Evolutionary conservation across 1,140 invertebrate genomes (phyloP).

Genomic region (Drosophila dunni): DNA sequence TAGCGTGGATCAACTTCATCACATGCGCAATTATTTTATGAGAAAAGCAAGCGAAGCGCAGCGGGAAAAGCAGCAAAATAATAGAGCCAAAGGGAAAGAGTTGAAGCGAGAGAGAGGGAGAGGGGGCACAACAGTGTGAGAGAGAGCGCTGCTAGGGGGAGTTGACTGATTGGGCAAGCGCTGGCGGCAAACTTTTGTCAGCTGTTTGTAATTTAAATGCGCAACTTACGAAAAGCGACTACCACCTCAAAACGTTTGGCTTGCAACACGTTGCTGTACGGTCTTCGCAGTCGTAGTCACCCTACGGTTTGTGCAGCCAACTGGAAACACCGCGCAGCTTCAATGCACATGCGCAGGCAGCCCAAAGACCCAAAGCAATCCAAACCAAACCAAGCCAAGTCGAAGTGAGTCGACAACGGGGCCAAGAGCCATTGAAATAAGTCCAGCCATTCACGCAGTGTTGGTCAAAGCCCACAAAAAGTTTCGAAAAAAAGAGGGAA

Average conservation of each 20-base stretch:
- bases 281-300: slow-evolving; percentile 9
- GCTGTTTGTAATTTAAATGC: slow-evolving; percentile 81
- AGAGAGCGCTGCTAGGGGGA: slow-evolving; percentile 1
- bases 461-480: slow-evolving; percentile 9
- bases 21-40: slow-evolving; percentile 82
- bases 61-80: slow-evolving; percentile 40
- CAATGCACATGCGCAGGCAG: slow-evolving; percentile 68
- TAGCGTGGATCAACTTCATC: slow-evolving; percentile 63
- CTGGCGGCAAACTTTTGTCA: slow-evolving; percentile 74
- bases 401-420: slow-evolving; percentile 33
- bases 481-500: background rate
- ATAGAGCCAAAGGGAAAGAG: slow-evolving; percentile 28
- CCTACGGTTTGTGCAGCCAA: slow-evolving; percentile 56
- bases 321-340: slow-evolving; percentile 75
- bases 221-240: slow-evolving; percentile 60
- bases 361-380: slow-evolving; percentile 22
- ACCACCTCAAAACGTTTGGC: slow-evolving; percentile 27
- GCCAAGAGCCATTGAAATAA: slow-evolving; percentile 42
- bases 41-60: slow-evolving; percentile 70
- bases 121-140: background rate
- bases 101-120: background rate
- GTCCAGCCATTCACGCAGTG: slow-evolving; percentile 28
- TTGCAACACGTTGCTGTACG: slow-evolving; percentile 15
- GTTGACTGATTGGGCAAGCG: slow-evolving; percentile 24
- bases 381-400: no score